Evolutionary conservation across 1,140 invertebrate species (phyloP).

Genomic region (Trichonephila clavata): DNA sequence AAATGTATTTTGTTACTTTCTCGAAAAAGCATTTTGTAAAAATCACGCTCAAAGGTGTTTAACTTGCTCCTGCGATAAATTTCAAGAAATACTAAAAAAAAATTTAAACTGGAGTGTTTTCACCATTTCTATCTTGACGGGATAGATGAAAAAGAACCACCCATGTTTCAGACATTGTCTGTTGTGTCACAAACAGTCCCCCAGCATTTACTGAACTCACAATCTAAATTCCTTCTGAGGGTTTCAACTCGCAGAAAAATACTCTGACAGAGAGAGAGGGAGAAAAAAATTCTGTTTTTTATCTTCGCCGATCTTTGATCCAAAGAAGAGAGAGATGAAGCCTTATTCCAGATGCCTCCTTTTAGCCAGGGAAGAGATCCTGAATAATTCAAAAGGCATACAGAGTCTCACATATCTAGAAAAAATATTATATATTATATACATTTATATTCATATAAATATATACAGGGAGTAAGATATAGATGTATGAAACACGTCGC

Average conservation of each 20-base stretch:
- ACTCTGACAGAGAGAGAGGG: conserved; percentile 6
- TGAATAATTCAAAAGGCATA: conserved; percentile 71
- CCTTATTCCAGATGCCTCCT: conserved; percentile 59
- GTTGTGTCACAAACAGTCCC: not conserved
- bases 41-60: not conserved
- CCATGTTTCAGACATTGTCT: not conserved
- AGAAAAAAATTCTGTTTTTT: conserved; percentile 32
- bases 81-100: not conserved
- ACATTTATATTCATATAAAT: conserved; percentile 61
- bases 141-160: not conserved
- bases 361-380: conserved; percentile 49
- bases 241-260: conserved; percentile 62
- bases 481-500: conserved; percentile 42
- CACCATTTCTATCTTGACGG: not conserved
- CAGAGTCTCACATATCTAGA: conserved; percentile 17
- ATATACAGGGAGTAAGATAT: not conserved
- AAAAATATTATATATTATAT: conserved; percentile 44
- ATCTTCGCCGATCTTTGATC: conserved; percentile 63
- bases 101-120: not conserved
- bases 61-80: not conserved
- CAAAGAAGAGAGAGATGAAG: conserved; percentile 9
- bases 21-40: not conserved
- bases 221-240: conserved; percentile 27
- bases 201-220: not conserved
- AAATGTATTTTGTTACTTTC: too few relatives aligned